Conservation (phyloP, 2,888 invertebrate species). For the Eilema sororculum region DNA sequence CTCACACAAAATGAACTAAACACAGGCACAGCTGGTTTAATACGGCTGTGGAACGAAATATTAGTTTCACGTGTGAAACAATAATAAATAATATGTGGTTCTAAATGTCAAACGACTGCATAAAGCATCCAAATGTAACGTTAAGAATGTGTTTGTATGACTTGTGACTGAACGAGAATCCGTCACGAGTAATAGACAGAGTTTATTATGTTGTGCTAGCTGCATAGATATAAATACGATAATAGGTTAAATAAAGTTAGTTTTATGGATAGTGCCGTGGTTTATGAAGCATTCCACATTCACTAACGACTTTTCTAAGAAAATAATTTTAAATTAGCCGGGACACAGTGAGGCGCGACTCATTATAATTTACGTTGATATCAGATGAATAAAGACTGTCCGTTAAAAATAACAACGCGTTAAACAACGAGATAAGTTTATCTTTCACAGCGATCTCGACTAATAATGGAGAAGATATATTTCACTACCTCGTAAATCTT, state of each 20-base stretch:
- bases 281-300: slow-evolving; percentile 18
- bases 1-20: too few species aligned
- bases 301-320: slow-evolving; percentile 15
- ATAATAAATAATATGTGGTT: neutral
- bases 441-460: neutral
- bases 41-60: neutral
- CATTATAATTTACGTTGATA: neutral
- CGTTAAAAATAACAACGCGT: slow-evolving; percentile 4
- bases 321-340: neutral
- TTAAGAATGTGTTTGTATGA: slow-evolving; percentile 1
- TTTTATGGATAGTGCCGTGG: slow-evolving; percentile 15
- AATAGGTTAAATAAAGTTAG: slow-evolving; percentile 18
- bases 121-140: slow-evolving; percentile 5
- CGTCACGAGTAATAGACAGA: slow-evolving; percentile 7
- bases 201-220: slow-evolving; percentile 7
- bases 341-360: neutral
- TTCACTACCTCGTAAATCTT: neutral
- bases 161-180: neutral
- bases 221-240: slow-evolving; percentile 17
- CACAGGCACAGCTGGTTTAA: too few species aligned
- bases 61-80: neutral
- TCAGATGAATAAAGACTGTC: slow-evolving; percentile 4
- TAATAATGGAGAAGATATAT: neutral
- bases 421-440: neutral
- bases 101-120: slow-evolving; percentile 7